These are phyloP conservation scores for Sepioteuthis lessoniana DNA, from an alignment of 2,888 invertebrate genomes.

Conservation along the genomic window DNA sequence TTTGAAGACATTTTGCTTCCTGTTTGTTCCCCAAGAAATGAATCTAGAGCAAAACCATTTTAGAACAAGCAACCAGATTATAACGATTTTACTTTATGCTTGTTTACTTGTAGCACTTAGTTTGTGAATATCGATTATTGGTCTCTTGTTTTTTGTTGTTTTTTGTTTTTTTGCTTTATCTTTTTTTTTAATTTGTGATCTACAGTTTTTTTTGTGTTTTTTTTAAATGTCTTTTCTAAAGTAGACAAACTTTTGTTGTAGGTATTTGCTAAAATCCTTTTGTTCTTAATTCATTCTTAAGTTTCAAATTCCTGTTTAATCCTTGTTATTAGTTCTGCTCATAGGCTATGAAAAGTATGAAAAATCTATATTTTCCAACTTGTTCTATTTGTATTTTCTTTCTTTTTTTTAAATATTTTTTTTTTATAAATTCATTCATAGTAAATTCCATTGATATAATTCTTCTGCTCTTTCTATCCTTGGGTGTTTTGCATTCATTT, in stretches of 20 bases:
- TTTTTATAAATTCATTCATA: not conserved
- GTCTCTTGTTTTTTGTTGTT: not conserved
- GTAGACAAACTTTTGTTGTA: slow-evolving; percentile 11
- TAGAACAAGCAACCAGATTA: slow-evolving; percentile 21
- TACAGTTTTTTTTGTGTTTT: not conserved
- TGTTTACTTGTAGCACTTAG: slow-evolving; percentile 23
- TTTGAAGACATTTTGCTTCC: not conserved
- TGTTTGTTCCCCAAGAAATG: slow-evolving; percentile 9
- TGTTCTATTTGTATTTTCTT: not conserved
- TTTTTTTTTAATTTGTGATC: not conserved
- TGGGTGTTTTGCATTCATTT: slow-evolving; percentile 2
- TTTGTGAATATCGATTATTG: slow-evolving; percentile 12
- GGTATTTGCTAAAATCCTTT: slow-evolving; percentile 33
- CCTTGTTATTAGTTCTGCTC: slow-evolving; percentile 33
- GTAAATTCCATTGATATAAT: not conserved
- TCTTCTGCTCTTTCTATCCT: slow-evolving; percentile 33
- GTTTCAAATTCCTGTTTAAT: slow-evolving; percentile 33
- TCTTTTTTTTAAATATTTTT: not conserved
- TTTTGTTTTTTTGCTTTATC: not conserved
- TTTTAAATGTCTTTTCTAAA: not conserved
- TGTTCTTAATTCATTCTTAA: slow-evolving; percentile 33
- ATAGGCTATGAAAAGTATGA: slow-evolving; percentile 33
- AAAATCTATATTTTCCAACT: not conserved
- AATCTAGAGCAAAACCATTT: slow-evolving; percentile 23
- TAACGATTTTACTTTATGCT: slow-evolving; percentile 23